phyloP scores from a whole-genome alignment of 2,113 vertebrate genomes.

The Plectropomus leopardus region DNA sequence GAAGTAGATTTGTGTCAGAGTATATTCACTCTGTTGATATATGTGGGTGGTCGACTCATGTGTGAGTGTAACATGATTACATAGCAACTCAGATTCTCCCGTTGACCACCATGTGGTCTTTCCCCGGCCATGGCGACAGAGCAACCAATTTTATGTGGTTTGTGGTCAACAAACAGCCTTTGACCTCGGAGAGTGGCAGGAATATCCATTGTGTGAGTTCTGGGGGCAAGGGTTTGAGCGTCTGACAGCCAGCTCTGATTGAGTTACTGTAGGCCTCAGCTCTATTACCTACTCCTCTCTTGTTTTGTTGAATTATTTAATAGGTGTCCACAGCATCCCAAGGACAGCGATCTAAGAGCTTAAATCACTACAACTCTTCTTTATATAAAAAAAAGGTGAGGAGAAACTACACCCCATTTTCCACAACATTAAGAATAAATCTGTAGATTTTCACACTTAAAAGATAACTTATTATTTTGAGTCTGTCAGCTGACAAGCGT shows the following conservation, averaged over 20 bases:
- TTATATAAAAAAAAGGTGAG: neutral
- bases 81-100: constrained; percentile 40
- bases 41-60: constrained; percentile 58
- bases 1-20: constrained; percentile 39
- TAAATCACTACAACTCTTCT: constrained; percentile 46
- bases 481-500: constrained; percentile 8
- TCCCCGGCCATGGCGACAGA: constrained; percentile 40
- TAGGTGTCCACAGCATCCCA: constrained; percentile 63
- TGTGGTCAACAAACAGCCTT: constrained; percentile 81
- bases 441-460: neutral
- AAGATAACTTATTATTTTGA: neutral
- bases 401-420: neutral
- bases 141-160: constrained; percentile 81
- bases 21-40: constrained; percentile 39
- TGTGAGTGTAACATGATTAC: constrained; percentile 61
- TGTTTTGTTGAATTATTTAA: constrained; percentile 84
- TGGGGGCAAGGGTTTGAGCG: constrained; percentile 62
- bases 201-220: constrained; percentile 63
- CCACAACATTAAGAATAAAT: neutral
- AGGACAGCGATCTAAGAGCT: constrained; percentile 50
- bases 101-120: constrained; percentile 72
- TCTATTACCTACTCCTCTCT: constrained; percentile 70
- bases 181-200: constrained; percentile 78
- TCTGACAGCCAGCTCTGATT: constrained; percentile 74
- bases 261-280: constrained; percentile 72